phyloP scores from a whole-genome alignment of 2,797 vertebrate species.

The Schizothorax lantsangensis region DNA sequence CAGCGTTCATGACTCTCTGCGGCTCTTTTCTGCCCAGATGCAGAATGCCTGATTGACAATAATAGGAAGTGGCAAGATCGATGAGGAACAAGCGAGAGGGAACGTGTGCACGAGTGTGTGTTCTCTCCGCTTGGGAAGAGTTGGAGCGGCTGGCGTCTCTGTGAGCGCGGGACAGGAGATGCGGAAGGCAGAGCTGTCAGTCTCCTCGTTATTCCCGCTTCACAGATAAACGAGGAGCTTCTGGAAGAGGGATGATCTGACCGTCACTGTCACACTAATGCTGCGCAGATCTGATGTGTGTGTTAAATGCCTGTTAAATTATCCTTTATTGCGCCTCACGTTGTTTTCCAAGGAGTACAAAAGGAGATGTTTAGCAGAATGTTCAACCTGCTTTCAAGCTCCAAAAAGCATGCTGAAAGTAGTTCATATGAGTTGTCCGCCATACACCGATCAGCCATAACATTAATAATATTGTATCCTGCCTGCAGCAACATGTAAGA shows the following conservation, averaged over 20 bases:
- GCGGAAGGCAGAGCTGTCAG: constrained; percentile 72
- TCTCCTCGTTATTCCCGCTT: constrained; percentile 55
- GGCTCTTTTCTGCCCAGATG: constrained; percentile 68
- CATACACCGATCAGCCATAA: neutral
- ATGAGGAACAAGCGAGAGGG: constrained; percentile 78
- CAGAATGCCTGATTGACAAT: constrained; percentile 78
- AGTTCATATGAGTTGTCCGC: neutral
- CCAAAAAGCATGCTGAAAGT: neutral
- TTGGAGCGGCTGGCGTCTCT: constrained; percentile 20
- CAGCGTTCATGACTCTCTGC: constrained; percentile 18
- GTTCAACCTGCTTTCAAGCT: neutral
- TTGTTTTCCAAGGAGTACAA: neutral
- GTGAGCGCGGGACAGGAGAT: constrained; percentile 26
- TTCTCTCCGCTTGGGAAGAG: constrained; percentile 65
- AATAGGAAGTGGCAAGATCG: constrained; percentile 84
- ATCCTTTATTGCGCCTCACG: neutral
- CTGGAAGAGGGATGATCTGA: constrained; percentile 22
- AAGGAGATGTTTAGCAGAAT: neutral
- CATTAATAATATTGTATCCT: neutral
- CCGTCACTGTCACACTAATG: neutral
- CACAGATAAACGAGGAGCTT: constrained; percentile 21
- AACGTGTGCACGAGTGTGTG: constrained; percentile 71
- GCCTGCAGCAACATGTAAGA: neutral
- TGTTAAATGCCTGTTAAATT: neutral
- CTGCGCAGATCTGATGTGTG: neutral